Evolutionary conservation across 2,113 vertebrate species (phyloP), one percentile per base, ranked within the genome.

Genomic region (Cynocephalus volans): DNA sequence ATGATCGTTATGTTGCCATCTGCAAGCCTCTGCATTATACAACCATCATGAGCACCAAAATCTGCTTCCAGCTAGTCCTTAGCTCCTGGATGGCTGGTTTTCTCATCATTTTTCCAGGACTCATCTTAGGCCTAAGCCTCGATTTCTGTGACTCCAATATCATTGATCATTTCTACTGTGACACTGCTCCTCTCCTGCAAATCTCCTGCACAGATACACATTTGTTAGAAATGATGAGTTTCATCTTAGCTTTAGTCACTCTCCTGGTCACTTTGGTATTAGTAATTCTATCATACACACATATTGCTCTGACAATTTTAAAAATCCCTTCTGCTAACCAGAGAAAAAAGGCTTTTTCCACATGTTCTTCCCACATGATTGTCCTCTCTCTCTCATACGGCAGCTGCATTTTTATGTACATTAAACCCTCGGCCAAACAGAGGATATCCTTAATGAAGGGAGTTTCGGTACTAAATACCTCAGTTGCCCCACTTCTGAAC

Each of bases 91-190:
- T 83, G 3, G 48, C 84, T 24, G 95, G 96, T 18, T 97, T 97
- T 36, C 6, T 97, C 9, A 81, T 97, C 18, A 93, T 97, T 31
- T 86, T 87, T 4, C 95, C 97, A 58, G 81, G 48, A 5, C 36
- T 97, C 3, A 64, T 97, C 17, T 52, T 96, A 70, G 94, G 90
- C 0, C 64, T 93, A 28, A 33, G 8, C 41, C 54, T 97, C 45
- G 82, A 90, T 14, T 98, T 96, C 83, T 97, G 97, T 80, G 82
- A 62, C 15, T 86, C 94, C 41, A 93, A 92, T 10, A 1, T 86
- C 12, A 91, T 97, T 26, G 89, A 88, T 87, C 97, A 93, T 96
- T 97, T 86, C 65, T 98, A 95, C 28, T 98, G 96, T 93, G 96
- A 97, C 17, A 56, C 13, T 23, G 69, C 31, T 88, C 95, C 80